Evolutionary conservation across 2,797 vertebrate species (phyloP), one percentile per base, ranked within the genome.

Genomic region (Pangasius larnaudii): DNA sequence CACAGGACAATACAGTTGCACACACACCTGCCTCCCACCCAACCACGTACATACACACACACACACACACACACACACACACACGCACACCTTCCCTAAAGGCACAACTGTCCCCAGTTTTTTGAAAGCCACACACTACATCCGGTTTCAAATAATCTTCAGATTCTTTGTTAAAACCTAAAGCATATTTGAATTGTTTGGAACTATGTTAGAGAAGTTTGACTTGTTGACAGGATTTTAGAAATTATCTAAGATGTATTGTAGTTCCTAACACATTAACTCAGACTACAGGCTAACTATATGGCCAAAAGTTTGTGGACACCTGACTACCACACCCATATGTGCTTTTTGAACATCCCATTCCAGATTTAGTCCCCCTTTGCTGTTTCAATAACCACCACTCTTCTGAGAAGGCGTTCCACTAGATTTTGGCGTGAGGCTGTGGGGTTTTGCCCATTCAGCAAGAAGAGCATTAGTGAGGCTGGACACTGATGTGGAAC

Each of bases 31-130:
- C 86, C 90, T 91, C 92, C 77, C 86, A 72, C 88, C 86, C 87
- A 91, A 18, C 88, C 88, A 84, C 83, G 87, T 51, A 78, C 58
- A 90, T 84, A 88, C 89, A 85, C 30, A 33, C 30, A 69, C 36
- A 78, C 58, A 90, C 86, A 88, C 89, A 85, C 30, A 33, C 65
- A 69, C 85, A 77, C 86, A 82, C 51, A 27, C 46, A 87, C 88
- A 87, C 83, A 69, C 87, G 24, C 51, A 89, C 88, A 90, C 89
- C 87, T 89, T 87, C 74, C 89, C 90, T 88, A 61, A 84, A 87
- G 88, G 91, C 87, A 89, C 89, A 91, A 89, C 89, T 90, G 90
- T 90, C 86, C 90, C 86, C 69, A 71, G 80, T 86, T 88, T 86
- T 84, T 87, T 89, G 16, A 86, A 69, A 87, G 90, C 67, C 85